phyloP scores from a whole-genome alignment of 1,140 invertebrate genomes.

The Penaeus japonicus region DNA sequence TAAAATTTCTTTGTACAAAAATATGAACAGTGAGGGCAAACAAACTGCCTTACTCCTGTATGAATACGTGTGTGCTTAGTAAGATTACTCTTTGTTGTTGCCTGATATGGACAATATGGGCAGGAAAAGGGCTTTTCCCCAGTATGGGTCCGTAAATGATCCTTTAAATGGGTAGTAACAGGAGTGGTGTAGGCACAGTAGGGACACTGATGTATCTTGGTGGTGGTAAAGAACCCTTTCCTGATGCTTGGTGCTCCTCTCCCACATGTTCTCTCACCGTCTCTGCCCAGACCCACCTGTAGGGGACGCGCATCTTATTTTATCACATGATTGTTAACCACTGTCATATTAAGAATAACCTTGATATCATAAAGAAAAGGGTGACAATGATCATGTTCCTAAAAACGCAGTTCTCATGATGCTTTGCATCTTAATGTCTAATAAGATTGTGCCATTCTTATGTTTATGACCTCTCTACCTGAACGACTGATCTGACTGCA shows the following conservation, averaged over 20 bases:
- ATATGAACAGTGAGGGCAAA: constrained; percentile 40
- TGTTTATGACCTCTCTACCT: too few species aligned
- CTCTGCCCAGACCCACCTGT: constrained; percentile 35
- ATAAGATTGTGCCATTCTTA: too few species aligned
- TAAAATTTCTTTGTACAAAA: constrained; percentile 43
- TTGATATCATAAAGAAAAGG: too few species aligned
- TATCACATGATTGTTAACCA: background rate
- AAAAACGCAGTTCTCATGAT: too few species aligned
- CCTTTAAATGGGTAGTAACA: constrained; percentile 47
- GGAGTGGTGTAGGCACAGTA: constrained; percentile 51
- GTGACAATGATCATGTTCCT: too few species aligned
- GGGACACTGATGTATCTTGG: constrained; percentile 44
- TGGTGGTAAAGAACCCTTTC: constrained; percentile 22
- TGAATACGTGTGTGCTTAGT: constrained; percentile 42
- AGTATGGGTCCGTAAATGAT: constrained; percentile 47
- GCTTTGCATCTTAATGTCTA: too few species aligned
- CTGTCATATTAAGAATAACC: background rate
- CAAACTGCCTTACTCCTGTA: constrained; percentile 28
- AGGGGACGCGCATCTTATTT: constrained; percentile 42
- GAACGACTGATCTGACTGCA: too few species aligned
- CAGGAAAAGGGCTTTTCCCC: constrained; percentile 49
- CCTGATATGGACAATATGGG: constrained; percentile 40
- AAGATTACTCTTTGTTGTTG: constrained; percentile 48
- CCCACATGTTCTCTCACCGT: constrained; percentile 15
- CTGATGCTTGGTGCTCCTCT: background rate